Evolutionary conservation across 2,113 vertebrate species (phyloP).

Genomic region (Pachypanchax playfairii): DNA sequence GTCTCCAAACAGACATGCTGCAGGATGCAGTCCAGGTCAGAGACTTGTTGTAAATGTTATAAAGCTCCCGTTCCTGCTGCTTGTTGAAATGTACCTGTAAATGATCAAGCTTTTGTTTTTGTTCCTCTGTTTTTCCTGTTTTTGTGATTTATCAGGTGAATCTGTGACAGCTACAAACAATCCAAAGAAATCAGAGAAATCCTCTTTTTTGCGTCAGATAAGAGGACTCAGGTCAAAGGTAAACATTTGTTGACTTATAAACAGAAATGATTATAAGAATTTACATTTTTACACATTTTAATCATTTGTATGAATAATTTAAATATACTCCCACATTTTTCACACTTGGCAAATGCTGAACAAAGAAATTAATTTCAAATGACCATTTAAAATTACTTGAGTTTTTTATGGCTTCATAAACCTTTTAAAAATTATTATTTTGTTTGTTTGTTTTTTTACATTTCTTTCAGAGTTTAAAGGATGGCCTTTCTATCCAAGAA

Average conservation of each 20-base stretch:
- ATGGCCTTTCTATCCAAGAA: constrained; percentile 90
- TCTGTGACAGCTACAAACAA: constrained; percentile 87
- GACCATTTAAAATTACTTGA: background rate
- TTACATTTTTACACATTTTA: background rate
- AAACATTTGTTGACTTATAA: background rate
- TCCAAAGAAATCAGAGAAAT: constrained; percentile 82
- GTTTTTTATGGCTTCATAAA: background rate
- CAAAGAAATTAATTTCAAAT: background rate
- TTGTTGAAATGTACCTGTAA: background rate
- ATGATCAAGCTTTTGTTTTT: background rate
- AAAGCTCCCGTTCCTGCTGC: background rate
- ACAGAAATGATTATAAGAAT: no score
- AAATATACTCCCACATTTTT: background rate
- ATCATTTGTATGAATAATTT: background rate
- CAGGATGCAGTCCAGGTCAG: constrained; percentile 73
- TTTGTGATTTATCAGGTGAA: constrained; percentile 70
- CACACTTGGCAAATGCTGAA: background rate
- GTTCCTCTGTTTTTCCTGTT: background rate
- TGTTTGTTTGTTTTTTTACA: constrained; percentile 14
- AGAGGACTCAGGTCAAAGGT: constrained; percentile 90
- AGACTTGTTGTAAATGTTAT: constrained; percentile 16
- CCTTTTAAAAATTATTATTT: background rate
- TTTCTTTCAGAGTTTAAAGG: constrained; percentile 87
- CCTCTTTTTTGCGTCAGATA: constrained; percentile 81
- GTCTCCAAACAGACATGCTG: constrained; percentile 66